A percentile compares a stretch with the other conserved stretches of the same genome.
Evolutionary conservation across 2,797 vertebrate genomes (phyloP).

Genomic region (Chlorospingus flavigularis): DNA sequence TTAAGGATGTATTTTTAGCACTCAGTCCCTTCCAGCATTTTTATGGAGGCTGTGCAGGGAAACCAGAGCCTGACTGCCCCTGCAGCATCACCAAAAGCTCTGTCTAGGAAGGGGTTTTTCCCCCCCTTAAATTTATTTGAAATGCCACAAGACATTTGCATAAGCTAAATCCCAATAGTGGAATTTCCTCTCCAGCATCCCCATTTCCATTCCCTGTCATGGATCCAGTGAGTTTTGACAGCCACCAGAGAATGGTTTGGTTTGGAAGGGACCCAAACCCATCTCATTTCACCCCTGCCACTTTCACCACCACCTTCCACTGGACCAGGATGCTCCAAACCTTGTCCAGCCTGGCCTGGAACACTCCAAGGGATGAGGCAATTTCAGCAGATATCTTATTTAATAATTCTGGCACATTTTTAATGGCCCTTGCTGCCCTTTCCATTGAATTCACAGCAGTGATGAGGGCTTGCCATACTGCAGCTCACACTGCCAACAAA

Average conservation of each 20-base stretch:
- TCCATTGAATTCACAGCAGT: not conserved
- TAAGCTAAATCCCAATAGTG: not conserved
- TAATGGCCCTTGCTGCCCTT: not conserved
- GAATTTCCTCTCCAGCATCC: not conserved
- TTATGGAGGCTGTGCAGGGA: not conserved
- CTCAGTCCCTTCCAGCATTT: not conserved
- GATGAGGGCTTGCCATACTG: not conserved
- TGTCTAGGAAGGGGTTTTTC: not conserved
- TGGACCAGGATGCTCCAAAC: not conserved
- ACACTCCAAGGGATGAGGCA: not conserved
- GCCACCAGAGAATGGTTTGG: not conserved
- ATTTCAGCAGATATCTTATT: fast-evolving
- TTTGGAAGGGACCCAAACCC: not conserved
- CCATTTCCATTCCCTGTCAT: not conserved
- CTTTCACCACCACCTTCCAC: not conserved
- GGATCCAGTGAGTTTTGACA: not conserved
- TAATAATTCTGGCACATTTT: not conserved
- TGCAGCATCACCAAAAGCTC: not conserved
- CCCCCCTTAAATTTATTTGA: fast-evolving
- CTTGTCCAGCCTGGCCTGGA: fast-evolving
- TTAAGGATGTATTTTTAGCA: not conserved
- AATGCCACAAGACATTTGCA: not conserved
- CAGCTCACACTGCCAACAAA: not conserved
- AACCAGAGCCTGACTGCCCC: not conserved
- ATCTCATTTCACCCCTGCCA: not conserved